A percentile compares a stretch with the other conserved stretches of the same genome.
phyloP scores from a whole-genome alignment of 2,888 invertebrate genomes.

The Drosophila hamatofila region DNA sequence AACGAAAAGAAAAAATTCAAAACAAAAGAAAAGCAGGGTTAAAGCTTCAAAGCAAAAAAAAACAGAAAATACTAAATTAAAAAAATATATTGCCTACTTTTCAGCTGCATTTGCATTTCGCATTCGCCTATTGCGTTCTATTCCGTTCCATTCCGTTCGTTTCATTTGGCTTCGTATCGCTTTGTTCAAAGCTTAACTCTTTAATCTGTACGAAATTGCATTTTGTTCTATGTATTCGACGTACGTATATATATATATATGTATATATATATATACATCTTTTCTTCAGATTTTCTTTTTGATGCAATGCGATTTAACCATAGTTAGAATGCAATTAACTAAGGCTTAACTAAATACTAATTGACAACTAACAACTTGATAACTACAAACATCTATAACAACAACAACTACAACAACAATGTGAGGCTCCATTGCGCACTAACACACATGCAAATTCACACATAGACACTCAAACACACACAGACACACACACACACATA shows the following conservation, averaged over 20 bases:
- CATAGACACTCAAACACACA: conserved; percentile 21
- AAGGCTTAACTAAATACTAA: conserved; percentile 13
- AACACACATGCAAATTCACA: conserved; percentile 32
- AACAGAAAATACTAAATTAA: conserved; percentile 3
- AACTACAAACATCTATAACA: background rate
- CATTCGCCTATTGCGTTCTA: conserved; percentile 47
- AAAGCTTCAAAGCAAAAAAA: conserved; percentile 44
- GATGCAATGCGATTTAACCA: conserved; percentile 15
- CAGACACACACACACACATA: conserved; percentile 29
- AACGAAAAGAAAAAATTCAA: background rate
- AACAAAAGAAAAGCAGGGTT: conserved; percentile 25
- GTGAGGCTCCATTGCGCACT: conserved; percentile 69
- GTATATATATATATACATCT: background rate
- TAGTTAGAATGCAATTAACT: conserved; percentile 35
- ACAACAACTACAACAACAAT: conserved; percentile 16
- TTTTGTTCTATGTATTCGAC: background rate
- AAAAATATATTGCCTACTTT: conserved; percentile 61
- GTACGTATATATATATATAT: background rate
- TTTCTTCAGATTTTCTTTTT: conserved; percentile 3
- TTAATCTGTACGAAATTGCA: conserved; percentile 8
- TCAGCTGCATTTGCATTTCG: conserved; percentile 41
- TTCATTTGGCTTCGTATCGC: conserved; percentile 31
- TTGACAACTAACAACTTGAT: conserved; percentile 18
- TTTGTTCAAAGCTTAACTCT: conserved; percentile 18
- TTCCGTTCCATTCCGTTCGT: conserved; percentile 24